These are phyloP conservation scores for Cataglyphis livida DNA, from an alignment of 2,888 invertebrate genomes.

Conservation along the genomic window DNA sequence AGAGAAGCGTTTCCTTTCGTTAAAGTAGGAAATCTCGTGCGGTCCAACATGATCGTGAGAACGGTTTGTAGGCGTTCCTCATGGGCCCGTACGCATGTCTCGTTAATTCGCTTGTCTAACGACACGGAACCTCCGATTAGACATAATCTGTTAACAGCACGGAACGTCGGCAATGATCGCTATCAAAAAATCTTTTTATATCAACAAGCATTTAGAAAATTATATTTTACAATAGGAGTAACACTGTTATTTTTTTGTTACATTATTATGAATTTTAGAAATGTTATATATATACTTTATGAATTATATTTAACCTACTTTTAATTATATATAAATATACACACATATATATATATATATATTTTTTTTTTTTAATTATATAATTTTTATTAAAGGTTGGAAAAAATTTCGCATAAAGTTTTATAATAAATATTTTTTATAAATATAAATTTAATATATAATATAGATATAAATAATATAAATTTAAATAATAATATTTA, in stretches of 20 bases:
- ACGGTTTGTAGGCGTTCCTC: constrained; percentile 55
- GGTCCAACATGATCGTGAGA: constrained; percentile 60
- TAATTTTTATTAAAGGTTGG: neutral
- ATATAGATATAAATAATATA: neutral
- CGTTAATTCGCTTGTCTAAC: constrained; percentile 48
- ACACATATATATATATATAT: neutral
- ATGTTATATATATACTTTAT: neutral
- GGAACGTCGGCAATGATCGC: constrained; percentile 24
- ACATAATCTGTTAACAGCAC: constrained; percentile 44
- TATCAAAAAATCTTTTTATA: constrained; percentile 16
- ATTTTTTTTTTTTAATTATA: neutral
- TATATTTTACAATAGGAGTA: neutral
- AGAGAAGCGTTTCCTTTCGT: constrained; percentile 44
- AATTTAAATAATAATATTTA: neutral
- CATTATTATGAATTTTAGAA: neutral
- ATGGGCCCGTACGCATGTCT: constrained; percentile 19
- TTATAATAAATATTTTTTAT: constrained; percentile 7
- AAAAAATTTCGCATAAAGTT: neutral
- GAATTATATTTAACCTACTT: constrained; percentile 7
- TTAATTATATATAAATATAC: neutral
- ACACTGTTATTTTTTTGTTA: neutral
- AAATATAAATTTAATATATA: neutral
- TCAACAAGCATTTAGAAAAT: neutral
- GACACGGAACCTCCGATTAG: constrained; percentile 45
- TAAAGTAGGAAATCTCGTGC: constrained; percentile 65